Conservation (phyloP, 2,113 vertebrate genomes). For the Engystomops pustulosus region DNA sequence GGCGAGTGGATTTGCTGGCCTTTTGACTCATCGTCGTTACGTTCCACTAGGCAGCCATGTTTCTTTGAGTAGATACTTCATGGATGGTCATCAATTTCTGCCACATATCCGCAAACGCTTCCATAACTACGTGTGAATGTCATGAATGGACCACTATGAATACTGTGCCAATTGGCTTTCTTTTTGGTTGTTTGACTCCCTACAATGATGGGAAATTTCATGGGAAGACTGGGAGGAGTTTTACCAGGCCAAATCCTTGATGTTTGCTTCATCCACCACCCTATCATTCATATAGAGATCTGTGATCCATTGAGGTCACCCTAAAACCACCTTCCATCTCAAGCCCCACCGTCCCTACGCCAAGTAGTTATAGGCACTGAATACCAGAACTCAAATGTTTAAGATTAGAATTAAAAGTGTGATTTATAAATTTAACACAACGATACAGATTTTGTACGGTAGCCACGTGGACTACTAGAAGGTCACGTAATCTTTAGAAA, state of each 20-base stretch:
- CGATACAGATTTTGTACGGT: not conserved
- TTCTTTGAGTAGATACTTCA: not conserved
- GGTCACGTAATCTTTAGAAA: not conserved
- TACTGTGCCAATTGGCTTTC: too few relatives aligned
- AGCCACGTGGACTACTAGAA: not conserved
- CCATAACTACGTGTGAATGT: not conserved
- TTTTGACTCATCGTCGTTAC: not conserved
- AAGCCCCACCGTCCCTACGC: not conserved
- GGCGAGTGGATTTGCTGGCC: not conserved
- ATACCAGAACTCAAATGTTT: not conserved
- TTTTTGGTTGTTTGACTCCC: too few relatives aligned
- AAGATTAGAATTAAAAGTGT: not conserved
- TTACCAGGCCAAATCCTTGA: too few relatives aligned
- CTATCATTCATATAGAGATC: too few relatives aligned
- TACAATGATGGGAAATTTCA: too few relatives aligned
- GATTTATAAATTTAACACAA: slow-evolving; percentile 1
- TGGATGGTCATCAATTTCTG: too few relatives aligned
- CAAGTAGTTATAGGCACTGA: not conserved
- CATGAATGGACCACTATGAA: not conserved
- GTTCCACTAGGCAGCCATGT: not conserved
- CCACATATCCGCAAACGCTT: not conserved
- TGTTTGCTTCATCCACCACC: too few relatives aligned
- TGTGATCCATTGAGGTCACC: too few relatives aligned
- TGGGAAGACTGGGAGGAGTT: too few relatives aligned
- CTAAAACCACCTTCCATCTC: not conserved